Base-by-base conservation (phyloP, 2,888 invertebrate species). In the Acronicta aceris region DNA sequence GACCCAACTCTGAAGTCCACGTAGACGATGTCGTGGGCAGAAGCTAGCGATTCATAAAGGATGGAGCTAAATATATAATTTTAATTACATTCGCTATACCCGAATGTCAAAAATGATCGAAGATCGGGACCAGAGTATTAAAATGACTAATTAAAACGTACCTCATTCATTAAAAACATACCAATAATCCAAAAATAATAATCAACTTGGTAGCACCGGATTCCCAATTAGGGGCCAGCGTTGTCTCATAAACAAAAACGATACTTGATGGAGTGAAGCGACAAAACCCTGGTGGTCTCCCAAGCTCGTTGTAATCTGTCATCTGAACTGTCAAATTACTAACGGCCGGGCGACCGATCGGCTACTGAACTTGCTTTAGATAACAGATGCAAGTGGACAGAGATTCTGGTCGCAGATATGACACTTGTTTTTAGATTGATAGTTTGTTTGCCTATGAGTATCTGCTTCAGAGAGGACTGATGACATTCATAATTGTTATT, bases 271-370 rank as follows among this genome's bases (percentile, higher is more conserved):
- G 82, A 84, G 79, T 79, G 85, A 79, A 84, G 87, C 87, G 91
- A 91, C 91, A 90, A 89, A 91, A 88, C 89, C 87, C 87, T 87
- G 94, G 94, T 94, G 94, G 94, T 94, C 94, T 86, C 81, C 65
- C 77, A 73, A 80, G 81, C 82, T 80, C 79, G 84, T 87, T 88
- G 92, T 93, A 93, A 94, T 94, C 94, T 94, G 94, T 95, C 94
- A 95, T 94, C 92, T 90, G 90, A 88, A 87, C 94, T 94, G 94
- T 94, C 94, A 95, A 94, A 94, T 94, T 94, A 94, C 94, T 95
- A 94, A 94, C 94, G 93, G 93, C 87, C 89, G 93, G 87, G 85
- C 93, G 93, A 89, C 83, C 93, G 94, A 93, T 92, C 93, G 90
- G 94, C 94, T 94, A 92, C 94, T 88, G 94, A 93, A 93, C 91